Conservation (phyloP, 1,140 invertebrate genomes). For the Hycleus cichorii region DNA sequence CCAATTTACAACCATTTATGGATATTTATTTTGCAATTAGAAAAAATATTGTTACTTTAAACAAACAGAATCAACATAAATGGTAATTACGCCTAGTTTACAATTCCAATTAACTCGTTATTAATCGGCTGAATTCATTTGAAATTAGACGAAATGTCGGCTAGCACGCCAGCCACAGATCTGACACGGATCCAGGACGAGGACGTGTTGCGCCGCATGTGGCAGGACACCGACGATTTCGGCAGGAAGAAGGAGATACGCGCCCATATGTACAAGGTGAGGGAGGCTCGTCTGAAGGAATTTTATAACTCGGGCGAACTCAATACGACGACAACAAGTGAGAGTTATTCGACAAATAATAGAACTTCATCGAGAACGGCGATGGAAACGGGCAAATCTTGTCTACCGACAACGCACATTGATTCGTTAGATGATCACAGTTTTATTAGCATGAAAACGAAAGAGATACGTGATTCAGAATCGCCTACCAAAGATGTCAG, state of each 20-base stretch:
- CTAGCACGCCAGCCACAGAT: constrained; percentile 44
- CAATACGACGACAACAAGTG: constrained; percentile 29
- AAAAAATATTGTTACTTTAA: no score
- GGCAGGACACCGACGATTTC: constrained; percentile 79
- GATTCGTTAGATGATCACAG: constrained; percentile 65
- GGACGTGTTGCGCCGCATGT: constrained; percentile 64
- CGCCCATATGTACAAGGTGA: constrained; percentile 70
- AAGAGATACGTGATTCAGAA: constrained; percentile 67
- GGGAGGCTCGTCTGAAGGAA: constrained; percentile 65
- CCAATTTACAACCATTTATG: not conserved
- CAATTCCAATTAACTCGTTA: no score
- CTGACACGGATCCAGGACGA: constrained; percentile 62
- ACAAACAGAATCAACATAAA: no score
- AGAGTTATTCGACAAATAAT: constrained; percentile 1
- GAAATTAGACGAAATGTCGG: constrained; percentile 20
- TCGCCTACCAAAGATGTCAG: constrained; percentile 59
- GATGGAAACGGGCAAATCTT: constrained; percentile 36
- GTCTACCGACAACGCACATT: constrained; percentile 43
- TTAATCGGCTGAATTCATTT: not conserved
- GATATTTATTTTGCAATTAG: not conserved
- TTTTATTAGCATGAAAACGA: constrained; percentile 65
- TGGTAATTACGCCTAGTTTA: no score
- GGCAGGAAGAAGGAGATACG: constrained; percentile 78
- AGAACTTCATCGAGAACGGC: constrained; percentile 7
- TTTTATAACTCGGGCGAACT: constrained; percentile 54